Evolutionary conservation across 2,888 invertebrate genomes (phyloP).

Genomic region (Andrena bicolor): DNA sequence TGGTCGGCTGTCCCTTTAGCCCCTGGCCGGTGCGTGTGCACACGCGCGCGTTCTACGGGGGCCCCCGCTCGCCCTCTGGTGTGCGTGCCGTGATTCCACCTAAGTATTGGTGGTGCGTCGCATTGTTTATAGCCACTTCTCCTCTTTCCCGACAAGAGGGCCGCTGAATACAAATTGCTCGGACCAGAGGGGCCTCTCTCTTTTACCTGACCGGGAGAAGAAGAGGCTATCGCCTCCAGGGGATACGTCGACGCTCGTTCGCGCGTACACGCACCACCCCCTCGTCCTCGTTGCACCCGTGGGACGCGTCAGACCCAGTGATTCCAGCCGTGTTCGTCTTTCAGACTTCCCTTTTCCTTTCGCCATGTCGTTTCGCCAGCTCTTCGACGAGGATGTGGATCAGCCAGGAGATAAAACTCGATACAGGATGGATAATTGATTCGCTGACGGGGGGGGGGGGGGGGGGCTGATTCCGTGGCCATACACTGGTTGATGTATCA

Average conservation of each 20-base stretch:
- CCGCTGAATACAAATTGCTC: constrained; percentile 83
- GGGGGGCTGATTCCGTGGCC: too few species aligned
- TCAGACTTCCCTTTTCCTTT: background rate
- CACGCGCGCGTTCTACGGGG: constrained; percentile 47
- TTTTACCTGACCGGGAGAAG: constrained; percentile 67
- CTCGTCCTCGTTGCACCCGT: constrained; percentile 33
- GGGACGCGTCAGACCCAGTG: constrained; percentile 5
- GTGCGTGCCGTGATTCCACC: constrained; percentile 76
- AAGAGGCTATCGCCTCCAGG: constrained; percentile 62
- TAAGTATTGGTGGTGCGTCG: constrained; percentile 81
- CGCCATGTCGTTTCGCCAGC: background rate
- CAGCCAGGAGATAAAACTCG: background rate
- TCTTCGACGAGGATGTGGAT: background rate
- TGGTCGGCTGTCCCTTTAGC: constrained; percentile 77
- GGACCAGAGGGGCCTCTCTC: constrained; percentile 65
- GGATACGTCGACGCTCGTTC: constrained; percentile 67
- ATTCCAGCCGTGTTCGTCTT: constrained; percentile 6
- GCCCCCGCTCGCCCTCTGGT: constrained; percentile 40
- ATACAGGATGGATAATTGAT: background rate
- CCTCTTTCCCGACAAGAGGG: constrained; percentile 81
- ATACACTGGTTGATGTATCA: too few species aligned
- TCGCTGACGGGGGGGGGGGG: too few species aligned
- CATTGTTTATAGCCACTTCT: constrained; percentile 84
- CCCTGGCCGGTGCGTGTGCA: constrained; percentile 69
- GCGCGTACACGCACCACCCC: constrained; percentile 59